A percentile compares a stretch with the other conserved stretches of the same genome.
Conservation (phyloP, 2,797 vertebrate species). For the Gymnodraco acuticeps region DNA sequence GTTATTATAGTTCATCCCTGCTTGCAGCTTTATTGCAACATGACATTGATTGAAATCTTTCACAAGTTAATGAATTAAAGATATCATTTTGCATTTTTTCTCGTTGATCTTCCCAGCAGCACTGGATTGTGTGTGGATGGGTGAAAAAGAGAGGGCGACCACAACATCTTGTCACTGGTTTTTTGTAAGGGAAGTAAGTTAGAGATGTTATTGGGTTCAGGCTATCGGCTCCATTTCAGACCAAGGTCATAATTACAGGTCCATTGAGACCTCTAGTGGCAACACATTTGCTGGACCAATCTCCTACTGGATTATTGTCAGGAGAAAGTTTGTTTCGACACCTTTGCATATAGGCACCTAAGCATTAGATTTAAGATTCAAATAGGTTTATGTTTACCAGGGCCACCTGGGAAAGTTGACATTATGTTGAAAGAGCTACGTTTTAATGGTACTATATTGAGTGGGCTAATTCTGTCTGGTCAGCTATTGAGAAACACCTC, state of each 20-base stretch:
- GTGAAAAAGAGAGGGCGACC: neutral
- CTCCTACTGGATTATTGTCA: conserved; percentile 32
- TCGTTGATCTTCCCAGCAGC: neutral
- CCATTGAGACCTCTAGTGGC: conserved; percentile 84
- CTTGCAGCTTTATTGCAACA: neutral
- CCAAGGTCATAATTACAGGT: conserved; percentile 69
- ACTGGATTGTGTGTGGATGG: neutral
- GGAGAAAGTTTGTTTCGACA: conserved; percentile 7
- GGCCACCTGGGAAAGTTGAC: neutral
- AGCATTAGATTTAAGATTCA: conserved; percentile 5
- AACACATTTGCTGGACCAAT: conserved; percentile 54
- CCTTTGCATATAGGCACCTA: neutral
- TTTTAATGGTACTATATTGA: neutral
- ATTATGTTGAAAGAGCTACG: neutral
- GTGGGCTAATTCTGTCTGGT: neutral
- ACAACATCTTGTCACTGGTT: neutral
- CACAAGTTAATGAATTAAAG: neutral
- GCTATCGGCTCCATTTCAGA: conserved; percentile 61
- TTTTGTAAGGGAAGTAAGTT: conserved; percentile 27
- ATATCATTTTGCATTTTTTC: neutral
- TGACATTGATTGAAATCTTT: neutral
- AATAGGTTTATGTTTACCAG: neutral
- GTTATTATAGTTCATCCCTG: neutral
- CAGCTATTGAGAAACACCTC: neutral
- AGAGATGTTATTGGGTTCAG: conserved; percentile 48